A percentile compares a stretch with the other conserved stretches of the same genome.
These are phyloP conservation scores for Ennomos quercinarius DNA, from an alignment of 2,888 invertebrate genomes.

Conservation along the genomic window DNA sequence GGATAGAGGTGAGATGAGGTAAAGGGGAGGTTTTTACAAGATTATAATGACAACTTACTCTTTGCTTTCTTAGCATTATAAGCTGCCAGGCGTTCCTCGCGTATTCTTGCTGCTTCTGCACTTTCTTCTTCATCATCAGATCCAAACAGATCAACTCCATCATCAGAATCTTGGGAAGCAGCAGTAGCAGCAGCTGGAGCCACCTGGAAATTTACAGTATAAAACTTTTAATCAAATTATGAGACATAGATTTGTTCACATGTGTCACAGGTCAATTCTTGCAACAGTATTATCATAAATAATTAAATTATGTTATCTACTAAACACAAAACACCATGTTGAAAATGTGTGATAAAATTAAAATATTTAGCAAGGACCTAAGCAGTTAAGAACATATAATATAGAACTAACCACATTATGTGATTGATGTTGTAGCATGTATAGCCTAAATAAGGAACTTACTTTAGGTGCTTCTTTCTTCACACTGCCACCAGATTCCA, in stretches of 20 bases:
- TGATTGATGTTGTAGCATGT: too few species aligned
- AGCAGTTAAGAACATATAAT: too few species aligned
- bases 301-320: too few species aligned
- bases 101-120: slow-evolving; percentile 90
- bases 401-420: too few species aligned
- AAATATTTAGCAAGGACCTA: too few species aligned
- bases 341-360: too few species aligned
- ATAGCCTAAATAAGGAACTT: slow-evolving; percentile 28
- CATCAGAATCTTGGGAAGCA: slow-evolving; percentile 86
- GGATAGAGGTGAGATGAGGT: too few species aligned
- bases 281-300: too few species aligned
- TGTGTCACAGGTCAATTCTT: too few species aligned
- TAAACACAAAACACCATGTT: too few species aligned
- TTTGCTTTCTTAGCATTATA: slow-evolving; percentile 97
- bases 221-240: not conserved
- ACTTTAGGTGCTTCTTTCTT: slow-evolving; percentile 60
- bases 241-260: too few species aligned
- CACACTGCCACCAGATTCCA: slow-evolving; percentile 60
- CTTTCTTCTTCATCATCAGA: slow-evolving; percentile 92
- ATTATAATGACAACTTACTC: slow-evolving; percentile 77
- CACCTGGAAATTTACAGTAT: slow-evolving; percentile 43
- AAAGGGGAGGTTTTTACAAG: too few species aligned
- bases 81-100: slow-evolving; percentile 93
- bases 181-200: slow-evolving; percentile 55
- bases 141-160: slow-evolving; percentile 92